phyloP scores from a whole-genome alignment of 2,113 vertebrate genomes.

The Tenrec ecaudatus region DNA sequence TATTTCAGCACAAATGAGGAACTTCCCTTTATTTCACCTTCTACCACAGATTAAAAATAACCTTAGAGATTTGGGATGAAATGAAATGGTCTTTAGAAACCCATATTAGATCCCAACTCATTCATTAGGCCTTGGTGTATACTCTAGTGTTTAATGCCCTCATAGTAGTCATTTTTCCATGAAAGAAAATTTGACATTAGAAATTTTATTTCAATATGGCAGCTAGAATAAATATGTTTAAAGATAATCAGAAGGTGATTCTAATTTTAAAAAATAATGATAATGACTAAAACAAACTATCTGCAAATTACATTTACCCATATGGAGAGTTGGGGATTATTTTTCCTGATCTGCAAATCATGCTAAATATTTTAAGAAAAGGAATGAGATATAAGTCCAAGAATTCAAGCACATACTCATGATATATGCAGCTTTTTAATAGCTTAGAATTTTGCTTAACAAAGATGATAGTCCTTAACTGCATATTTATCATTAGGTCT shows the following conservation, averaged over 20 bases:
- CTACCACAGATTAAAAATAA: constrained; percentile 55
- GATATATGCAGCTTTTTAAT: constrained; percentile 33
- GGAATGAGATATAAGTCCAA: background rate
- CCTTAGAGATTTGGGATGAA: constrained; percentile 49
- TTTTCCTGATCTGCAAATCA: constrained; percentile 39
- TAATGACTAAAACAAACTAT: constrained; percentile 46
- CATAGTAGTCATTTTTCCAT: constrained; percentile 26
- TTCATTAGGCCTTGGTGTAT: constrained; percentile 45
- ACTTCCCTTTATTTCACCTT: constrained; percentile 61
- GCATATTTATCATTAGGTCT: constrained; percentile 47
- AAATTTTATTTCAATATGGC: constrained; percentile 28
- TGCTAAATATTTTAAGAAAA: constrained; percentile 68
- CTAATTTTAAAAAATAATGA: constrained; percentile 64
- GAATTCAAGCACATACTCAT: constrained; percentile 36
- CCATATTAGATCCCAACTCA: constrained; percentile 4
- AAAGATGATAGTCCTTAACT: constrained; percentile 60
- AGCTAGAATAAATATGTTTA: constrained; percentile 42
- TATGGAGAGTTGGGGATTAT: constrained; percentile 40
- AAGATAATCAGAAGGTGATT: constrained; percentile 54
- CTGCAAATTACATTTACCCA: constrained; percentile 67
- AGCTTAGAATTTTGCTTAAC: constrained; percentile 53
- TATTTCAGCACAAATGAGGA: constrained; percentile 57
- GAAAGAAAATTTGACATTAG: constrained; percentile 57
- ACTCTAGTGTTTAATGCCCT: constrained; percentile 55
- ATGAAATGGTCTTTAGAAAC: constrained; percentile 59